Evolutionary conservation across 2,888 invertebrate species (phyloP), one percentile per base, ranked within the genome.

Genomic region (Caenorhabditis uteleia): DNA sequence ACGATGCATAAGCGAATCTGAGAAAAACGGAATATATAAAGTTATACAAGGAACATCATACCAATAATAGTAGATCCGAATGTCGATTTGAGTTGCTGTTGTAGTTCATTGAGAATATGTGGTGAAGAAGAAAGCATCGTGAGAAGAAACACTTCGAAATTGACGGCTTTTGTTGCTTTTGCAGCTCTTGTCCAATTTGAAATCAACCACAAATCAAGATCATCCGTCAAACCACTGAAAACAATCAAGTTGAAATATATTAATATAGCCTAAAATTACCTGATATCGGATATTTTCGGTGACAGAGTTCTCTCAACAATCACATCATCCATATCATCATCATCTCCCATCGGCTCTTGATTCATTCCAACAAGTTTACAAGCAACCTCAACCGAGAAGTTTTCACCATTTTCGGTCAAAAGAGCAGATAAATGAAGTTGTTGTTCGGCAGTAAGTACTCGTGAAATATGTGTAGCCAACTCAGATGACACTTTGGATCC

Each of bases 381-480:
- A 18, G 67, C 67, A 10, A 56, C 26, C 10, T 64, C 64, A 18
- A 47, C 40, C 1, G 57, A 53, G 44, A 72, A 58, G 2, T 51
- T 7, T 25, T 48, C 39, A 25, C 42, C 39, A 29, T 53, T 46
- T 29, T 65, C 67, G n/a, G 56, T 49, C 27, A 68, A 39, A 7
- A 72, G 47, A 7, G 68, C 64, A 21, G 51, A 47, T 20, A 66
- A 46, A 33, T 67, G 72, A 0, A 72, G 50, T 40, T 66, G 67
- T 31, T 62, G 57, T 23, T 67, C 61, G 1, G 51, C 27, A 5
- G 51, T 43, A 4, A 65, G 25, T 10, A 10, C 12, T 27, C 42
- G 23, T 12, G 57, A 43, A 4, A 57, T 45, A 6, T n/a, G 16
- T 18, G 20, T 34, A 20, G 57, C 44, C 34, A 23, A 40, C 20